A percentile compares a stretch with the other conserved stretches of the same genome.
Conservation (phyloP, 1,140 invertebrate species). For the Drosophila nigromelanica region DNA sequence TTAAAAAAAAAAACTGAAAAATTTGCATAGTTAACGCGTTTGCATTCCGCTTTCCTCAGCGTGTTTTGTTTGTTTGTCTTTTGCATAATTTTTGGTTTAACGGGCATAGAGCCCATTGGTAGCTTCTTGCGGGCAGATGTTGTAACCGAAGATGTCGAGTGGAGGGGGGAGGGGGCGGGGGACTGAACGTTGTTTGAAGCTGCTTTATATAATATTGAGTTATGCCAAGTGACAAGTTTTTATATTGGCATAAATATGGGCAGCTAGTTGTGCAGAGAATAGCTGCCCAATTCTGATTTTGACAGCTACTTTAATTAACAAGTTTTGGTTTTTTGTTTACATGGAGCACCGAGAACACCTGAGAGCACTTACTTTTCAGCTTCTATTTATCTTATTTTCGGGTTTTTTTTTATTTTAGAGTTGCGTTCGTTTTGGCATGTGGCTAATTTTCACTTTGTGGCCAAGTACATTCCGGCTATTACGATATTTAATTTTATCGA, state of each 20-base stretch:
- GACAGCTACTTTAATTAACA: conserved; percentile 5
- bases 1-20: neutral
- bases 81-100: conserved; percentile 64
- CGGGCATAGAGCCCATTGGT: neutral
- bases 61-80: conserved; percentile 55
- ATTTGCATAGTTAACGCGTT: conserved; percentile 65
- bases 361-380: conserved; percentile 19
- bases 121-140: conserved; percentile 58
- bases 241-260: too few species aligned
- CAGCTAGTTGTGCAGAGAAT: neutral
- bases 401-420: conserved; percentile 34
- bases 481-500: conserved; percentile 61
- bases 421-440: conserved; percentile 16
- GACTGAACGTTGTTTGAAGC: neutral
- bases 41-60: conserved; percentile 70
- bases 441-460: conserved; percentile 48
- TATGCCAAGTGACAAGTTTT: too few species aligned
- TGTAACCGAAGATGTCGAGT: conserved; percentile 9
- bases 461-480: conserved; percentile 39
- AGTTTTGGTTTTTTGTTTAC: conserved; percentile 39
- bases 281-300: neutral
- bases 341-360: conserved; percentile 3
- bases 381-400: neutral
- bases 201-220: conserved; percentile 14
- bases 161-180: neutral